These are phyloP conservation scores for Epiperipatus broadwayi DNA, from an alignment of 2,888 invertebrate genomes.

Conservation along the genomic window DNA sequence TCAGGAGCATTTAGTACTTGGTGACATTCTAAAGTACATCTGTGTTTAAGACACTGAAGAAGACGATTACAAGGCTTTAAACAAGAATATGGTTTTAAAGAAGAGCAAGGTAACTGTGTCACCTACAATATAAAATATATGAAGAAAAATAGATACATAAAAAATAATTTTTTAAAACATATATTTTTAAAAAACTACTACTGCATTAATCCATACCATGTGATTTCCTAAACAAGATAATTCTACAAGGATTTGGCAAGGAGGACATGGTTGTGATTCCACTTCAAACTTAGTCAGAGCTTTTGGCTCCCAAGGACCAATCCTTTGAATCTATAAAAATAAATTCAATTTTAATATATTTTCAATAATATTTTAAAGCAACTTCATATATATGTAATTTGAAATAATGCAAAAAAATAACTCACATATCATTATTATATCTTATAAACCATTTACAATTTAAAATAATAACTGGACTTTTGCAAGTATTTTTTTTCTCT, in stretches of 20 bases:
- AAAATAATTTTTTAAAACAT: neutral
- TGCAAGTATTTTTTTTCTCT: no score
- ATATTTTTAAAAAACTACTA: neutral
- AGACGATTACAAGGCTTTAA: conserved; percentile 28
- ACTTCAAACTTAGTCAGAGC: conserved; percentile 23
- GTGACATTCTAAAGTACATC: conserved; percentile 52
- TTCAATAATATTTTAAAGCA: neutral
- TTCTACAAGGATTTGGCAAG: conserved; percentile 40
- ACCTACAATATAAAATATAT: conserved; percentile 20
- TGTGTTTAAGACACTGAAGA: conserved; percentile 32
- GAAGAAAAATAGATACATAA: conserved; percentile 9
- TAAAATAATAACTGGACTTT: no score
- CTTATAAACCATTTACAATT: no score
- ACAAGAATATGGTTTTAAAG: conserved; percentile 39
- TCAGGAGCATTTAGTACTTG: conserved; percentile 18
- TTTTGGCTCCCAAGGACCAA: conserved; percentile 33
- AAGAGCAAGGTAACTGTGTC: conserved; percentile 26
- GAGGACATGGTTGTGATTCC: conserved; percentile 30
- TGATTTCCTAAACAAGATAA: conserved; percentile 38
- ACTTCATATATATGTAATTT: conserved; percentile 5
- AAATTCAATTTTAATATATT: neutral
- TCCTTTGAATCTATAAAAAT: conserved; percentile 23
- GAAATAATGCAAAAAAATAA: neutral
- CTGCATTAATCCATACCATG: no score
- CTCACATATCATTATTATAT: no score